Evolutionary conservation across 2,113 vertebrate species (phyloP).

Genomic region (Motacilla alba): DNA sequence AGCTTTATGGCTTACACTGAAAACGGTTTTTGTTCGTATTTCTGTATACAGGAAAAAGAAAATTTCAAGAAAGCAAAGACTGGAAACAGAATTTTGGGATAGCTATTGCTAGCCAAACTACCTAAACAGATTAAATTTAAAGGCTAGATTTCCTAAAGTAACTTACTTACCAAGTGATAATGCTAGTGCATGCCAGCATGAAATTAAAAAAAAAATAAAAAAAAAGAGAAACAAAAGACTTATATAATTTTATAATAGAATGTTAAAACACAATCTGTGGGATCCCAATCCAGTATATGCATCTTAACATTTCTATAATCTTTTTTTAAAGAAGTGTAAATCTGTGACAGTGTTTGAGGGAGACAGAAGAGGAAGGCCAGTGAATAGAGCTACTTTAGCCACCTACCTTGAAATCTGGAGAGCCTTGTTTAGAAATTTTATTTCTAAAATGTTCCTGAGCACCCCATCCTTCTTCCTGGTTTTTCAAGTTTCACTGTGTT

Average conservation of each 20-base stretch:
- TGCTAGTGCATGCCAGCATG: background rate
- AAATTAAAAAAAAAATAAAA: background rate
- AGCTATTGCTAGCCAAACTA: background rate
- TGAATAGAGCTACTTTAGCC: background rate
- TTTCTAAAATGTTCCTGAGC: background rate
- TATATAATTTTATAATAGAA: background rate
- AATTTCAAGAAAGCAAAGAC: background rate
- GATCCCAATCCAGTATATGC: background rate
- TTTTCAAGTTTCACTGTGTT: background rate
- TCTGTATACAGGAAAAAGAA: background rate
- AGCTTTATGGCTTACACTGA: background rate
- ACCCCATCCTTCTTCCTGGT: accelerated
- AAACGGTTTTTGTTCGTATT: background rate
- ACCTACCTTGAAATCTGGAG: accelerated
- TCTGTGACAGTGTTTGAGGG: background rate
- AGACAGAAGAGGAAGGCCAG: background rate
- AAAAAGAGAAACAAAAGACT: background rate
- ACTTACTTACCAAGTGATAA: background rate
- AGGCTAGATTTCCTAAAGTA: background rate
- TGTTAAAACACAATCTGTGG: background rate
- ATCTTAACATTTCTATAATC: background rate
- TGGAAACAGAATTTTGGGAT: background rate
- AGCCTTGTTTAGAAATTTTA: background rate
- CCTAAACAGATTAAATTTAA: background rate
- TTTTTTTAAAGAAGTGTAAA: background rate